These are phyloP conservation scores for Druon quercuslanigerum DNA, from an alignment of 1,140 invertebrate species.

Conservation along the genomic window DNA sequence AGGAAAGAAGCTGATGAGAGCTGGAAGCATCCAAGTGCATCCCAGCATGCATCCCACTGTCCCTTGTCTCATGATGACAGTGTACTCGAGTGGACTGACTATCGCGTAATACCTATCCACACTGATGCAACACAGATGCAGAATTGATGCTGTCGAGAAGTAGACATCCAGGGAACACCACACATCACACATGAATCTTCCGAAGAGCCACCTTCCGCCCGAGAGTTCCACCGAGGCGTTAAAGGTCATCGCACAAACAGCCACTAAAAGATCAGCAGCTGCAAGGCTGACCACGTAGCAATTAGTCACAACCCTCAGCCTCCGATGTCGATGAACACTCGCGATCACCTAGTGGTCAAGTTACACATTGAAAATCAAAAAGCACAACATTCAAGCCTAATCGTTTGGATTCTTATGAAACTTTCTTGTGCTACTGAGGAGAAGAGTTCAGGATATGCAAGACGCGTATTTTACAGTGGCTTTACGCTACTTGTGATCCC, in stretches of 20 bases:
- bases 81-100: slow-evolving; percentile 90
- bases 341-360: slow-evolving; percentile 78
- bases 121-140: slow-evolving; percentile 96
- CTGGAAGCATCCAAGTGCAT: slow-evolving; percentile 92
- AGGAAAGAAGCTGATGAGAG: slow-evolving; percentile 95
- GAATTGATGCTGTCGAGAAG: slow-evolving; percentile 94
- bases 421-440: no score
- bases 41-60: slow-evolving; percentile 89
- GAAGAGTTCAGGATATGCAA: no score
- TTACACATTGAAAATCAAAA: no score
- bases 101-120: slow-evolving; percentile 95
- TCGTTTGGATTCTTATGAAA: no score
- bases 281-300: slow-evolving; percentile 96
- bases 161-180: slow-evolving; percentile 97
- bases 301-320: slow-evolving; percentile 92
- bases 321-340: slow-evolving; percentile 85
- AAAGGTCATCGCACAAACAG: slow-evolving; percentile 96
- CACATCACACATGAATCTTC: slow-evolving; percentile 92
- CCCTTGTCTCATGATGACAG: slow-evolving; percentile 89
- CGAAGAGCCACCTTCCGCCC: slow-evolving; percentile 92
- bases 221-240: slow-evolving; percentile 91
- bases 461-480: no score
- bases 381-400: no score
- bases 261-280: slow-evolving; percentile 93
- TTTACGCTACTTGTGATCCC: no score